These are phyloP conservation scores for Erannis defoliaria DNA, from an alignment of 2,888 invertebrate genomes.

Conservation along the genomic window DNA sequence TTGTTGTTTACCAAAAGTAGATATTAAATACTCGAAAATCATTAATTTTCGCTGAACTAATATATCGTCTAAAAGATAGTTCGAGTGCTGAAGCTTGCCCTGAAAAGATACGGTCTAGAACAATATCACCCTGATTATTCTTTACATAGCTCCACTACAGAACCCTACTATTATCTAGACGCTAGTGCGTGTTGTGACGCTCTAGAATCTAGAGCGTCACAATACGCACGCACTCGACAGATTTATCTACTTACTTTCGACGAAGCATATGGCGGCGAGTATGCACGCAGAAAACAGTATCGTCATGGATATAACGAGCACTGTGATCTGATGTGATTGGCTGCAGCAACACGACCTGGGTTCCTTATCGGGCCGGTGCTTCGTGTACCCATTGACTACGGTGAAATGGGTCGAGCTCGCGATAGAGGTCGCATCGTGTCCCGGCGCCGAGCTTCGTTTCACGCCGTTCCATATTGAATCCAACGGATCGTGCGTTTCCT, in stretches of 20 bases:
- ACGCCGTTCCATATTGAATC: slow-evolving; percentile 81
- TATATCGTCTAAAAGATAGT: too few relatives aligned
- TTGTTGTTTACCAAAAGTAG: too few relatives aligned
- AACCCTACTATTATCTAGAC: too few relatives aligned
- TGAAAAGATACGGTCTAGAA: too few relatives aligned
- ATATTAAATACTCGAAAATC: too few relatives aligned
- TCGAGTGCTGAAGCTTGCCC: too few relatives aligned
- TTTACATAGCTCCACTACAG: too few relatives aligned
- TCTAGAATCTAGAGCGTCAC: too few relatives aligned
- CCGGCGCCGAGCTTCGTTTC: slow-evolving; percentile 81
- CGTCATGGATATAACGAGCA: slow-evolving; percentile 93
- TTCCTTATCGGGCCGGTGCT: slow-evolving; percentile 88
- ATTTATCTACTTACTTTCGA: slow-evolving; percentile 91
- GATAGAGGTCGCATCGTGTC: slow-evolving; percentile 89
- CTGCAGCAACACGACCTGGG: slow-evolving; percentile 90
- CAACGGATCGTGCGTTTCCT: slow-evolving; percentile 70
- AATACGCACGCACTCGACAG: too few relatives aligned
- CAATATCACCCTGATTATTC: too few relatives aligned
- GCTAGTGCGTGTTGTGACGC: too few relatives aligned
- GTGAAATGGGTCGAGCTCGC: slow-evolving; percentile 96
- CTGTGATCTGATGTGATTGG: slow-evolving; percentile 92
- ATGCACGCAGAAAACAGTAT: slow-evolving; percentile 93
- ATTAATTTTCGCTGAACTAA: too few relatives aligned
- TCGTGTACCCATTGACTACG: slow-evolving; percentile 92
- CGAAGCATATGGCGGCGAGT: slow-evolving; percentile 92